These are phyloP conservation scores for Cossypha polioptera DNA, from an alignment of 2,797 vertebrate genomes.

Conservation along the genomic window DNA sequence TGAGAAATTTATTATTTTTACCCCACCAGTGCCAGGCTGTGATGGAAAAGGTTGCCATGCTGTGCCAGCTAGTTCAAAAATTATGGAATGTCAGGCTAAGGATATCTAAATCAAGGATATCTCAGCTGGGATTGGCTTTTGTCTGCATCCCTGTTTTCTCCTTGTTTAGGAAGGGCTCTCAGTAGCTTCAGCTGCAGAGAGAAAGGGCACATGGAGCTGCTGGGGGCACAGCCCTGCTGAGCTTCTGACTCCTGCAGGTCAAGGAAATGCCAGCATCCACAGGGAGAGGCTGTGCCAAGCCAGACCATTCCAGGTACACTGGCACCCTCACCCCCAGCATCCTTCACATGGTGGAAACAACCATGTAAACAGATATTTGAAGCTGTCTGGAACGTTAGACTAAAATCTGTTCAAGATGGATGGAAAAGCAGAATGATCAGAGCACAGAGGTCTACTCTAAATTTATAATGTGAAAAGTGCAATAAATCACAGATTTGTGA, in stretches of 20 bases:
- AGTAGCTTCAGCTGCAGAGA: not conserved
- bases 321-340: not conserved
- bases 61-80: not conserved
- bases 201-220: not conserved
- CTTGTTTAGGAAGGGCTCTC: not conserved
- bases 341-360: not conserved
- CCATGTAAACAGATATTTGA: not conserved
- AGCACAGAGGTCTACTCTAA: not conserved
- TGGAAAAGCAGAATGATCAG: not conserved
- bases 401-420: not conserved
- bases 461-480: not conserved
- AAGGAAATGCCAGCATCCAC: not conserved
- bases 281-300: not conserved
- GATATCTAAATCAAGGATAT: not conserved
- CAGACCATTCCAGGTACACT: not conserved
- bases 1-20: not conserved
- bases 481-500: not conserved
- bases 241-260: not conserved
- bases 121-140: not conserved
- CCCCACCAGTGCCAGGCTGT: not conserved
- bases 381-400: not conserved
- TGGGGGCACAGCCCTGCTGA: not conserved
- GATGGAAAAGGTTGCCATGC: not conserved
- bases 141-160: not conserved
- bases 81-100: not conserved